Percentiles rank a stretch among this genome's conserved stretches.
Conservation (phyloP, 1,140 invertebrate species). For the Neodiprion lecontei region DNA sequence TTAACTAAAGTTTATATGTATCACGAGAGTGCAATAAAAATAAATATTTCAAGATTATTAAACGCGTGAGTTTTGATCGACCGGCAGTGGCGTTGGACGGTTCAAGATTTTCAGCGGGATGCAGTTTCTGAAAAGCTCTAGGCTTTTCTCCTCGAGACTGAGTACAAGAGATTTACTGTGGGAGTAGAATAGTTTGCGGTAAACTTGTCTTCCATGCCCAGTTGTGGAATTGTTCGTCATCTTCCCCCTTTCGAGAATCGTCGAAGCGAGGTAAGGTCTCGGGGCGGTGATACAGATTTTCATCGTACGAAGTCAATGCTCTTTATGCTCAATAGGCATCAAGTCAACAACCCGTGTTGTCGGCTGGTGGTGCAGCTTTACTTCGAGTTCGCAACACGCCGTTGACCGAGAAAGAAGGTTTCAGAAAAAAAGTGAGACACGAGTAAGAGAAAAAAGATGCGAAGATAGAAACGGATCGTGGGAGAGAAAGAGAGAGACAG, state of each 20-base stretch:
- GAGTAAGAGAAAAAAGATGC: slow-evolving; percentile 21
- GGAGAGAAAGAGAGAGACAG: slow-evolving; percentile 16
- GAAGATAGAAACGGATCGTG: slow-evolving; percentile 22
- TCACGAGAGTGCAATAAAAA: no score
- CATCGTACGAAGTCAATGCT: slow-evolving; percentile 56
- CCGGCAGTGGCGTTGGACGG: no score
- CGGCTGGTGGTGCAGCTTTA: slow-evolving; percentile 23
- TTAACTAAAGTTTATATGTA: no score
- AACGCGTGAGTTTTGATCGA: no score
- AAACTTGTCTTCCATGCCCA: not conserved
- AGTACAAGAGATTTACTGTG: no score
- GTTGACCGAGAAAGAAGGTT: slow-evolving; percentile 21
- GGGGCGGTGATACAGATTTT: slow-evolving; percentile 51
- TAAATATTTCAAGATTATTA: no score
- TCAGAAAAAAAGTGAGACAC: slow-evolving; percentile 23
- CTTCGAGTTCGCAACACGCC: slow-evolving; percentile 17
- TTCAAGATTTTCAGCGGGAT: no score
- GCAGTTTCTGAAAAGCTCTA: no score
- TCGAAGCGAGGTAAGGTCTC: not conserved
- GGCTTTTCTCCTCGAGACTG: no score
- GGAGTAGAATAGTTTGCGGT: not conserved
- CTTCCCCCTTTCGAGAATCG: not conserved
- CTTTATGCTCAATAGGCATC: slow-evolving; percentile 60
- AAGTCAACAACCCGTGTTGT: slow-evolving; percentile 56
- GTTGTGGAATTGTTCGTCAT: no score